Base-by-base conservation (phyloP, 2,113 vertebrate genomes). In the Myiopsitta monachus region DNA sequence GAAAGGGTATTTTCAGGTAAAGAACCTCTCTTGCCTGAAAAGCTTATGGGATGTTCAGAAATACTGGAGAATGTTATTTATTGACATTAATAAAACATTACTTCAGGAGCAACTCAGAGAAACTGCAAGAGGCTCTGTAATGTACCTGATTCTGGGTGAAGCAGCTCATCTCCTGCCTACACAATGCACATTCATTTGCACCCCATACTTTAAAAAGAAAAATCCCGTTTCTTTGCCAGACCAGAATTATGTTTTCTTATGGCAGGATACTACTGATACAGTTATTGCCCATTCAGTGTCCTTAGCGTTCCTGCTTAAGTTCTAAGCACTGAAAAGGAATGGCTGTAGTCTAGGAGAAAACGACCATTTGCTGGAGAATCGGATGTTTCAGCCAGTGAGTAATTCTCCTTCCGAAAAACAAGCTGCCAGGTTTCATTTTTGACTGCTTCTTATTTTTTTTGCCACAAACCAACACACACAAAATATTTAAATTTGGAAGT, bases 11-110 rank as follows among this genome's bases (percentile, higher is more conserved):
- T 97, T 97, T 95, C 57, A 91, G 92, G 95, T 94, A 82, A 83
- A 96, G 90, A 96, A 97, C 46, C 44, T 94, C 78, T 96, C 51
- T 39, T 95, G 76, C 90, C 83, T 88, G 54, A 86, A 94, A 97
- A 88, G 22, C 46, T 95, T 95, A 87, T 16, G 39, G 55, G 72
- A 12, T 88, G 69, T 78, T 96, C 96, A 94, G 80, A 78, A 97
- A 95, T 67, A 95, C 49, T 82, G 88, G 59, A 55, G 38, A 87
- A 67, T 26, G 43, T 57, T 80, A 22, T 82, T 92, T 83, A 70
- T 67, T 75, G 83, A 70, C 12, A 49, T 39, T 33, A 88, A 88
- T 77, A 72, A 92, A 86, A 82, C n/a, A 74, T 41, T 18, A 46
- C 43, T 83, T 83, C 63, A 63, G 61, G 33, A 74, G 30, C 18